Conservation (phyloP, 2,888 invertebrate species). For the Drosophila kuntzei region DNA sequence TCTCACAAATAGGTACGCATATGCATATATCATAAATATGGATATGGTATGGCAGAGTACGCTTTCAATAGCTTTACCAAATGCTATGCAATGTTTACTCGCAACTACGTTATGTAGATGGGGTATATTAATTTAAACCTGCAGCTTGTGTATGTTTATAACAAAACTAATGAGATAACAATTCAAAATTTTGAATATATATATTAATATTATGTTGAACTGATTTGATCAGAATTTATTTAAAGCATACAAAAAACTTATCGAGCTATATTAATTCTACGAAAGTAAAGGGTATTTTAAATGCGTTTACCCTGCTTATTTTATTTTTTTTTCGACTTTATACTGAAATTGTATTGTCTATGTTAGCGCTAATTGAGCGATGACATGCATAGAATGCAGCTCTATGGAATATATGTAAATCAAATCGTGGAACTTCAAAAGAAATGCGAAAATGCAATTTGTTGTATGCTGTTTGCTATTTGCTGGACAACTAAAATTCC, state of each 20-base stretch:
- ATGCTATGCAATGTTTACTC: background rate
- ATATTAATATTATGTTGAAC: too few species aligned
- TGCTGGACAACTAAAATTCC: conserved; percentile 15
- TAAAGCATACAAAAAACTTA: too few species aligned
- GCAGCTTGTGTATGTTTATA: too few species aligned
- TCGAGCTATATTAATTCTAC: too few species aligned
- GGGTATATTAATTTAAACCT: background rate
- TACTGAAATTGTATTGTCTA: conserved; percentile 29
- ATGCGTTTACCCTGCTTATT: background rate
- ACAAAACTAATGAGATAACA: too few species aligned
- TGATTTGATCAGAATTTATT: too few species aligned
- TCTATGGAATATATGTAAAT: conserved; percentile 25
- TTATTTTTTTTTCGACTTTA: background rate
- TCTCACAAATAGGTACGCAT: conserved; percentile 20
- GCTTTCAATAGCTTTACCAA: conserved; percentile 7
- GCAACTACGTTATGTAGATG: too few species aligned
- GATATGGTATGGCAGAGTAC: conserved; percentile 7
- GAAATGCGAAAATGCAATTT: conserved; percentile 37
- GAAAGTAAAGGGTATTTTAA: background rate
- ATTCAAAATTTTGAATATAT: too few species aligned
- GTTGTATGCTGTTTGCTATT: conserved; percentile 13
- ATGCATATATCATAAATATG: conserved; percentile 16
- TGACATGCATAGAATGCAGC: conserved; percentile 45
- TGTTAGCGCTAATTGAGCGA: conserved; percentile 49
- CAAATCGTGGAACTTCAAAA: conserved; percentile 31